phyloP scores from a whole-genome alignment of 2,113 vertebrate genomes.

The Bothrops jararaca region DNA sequence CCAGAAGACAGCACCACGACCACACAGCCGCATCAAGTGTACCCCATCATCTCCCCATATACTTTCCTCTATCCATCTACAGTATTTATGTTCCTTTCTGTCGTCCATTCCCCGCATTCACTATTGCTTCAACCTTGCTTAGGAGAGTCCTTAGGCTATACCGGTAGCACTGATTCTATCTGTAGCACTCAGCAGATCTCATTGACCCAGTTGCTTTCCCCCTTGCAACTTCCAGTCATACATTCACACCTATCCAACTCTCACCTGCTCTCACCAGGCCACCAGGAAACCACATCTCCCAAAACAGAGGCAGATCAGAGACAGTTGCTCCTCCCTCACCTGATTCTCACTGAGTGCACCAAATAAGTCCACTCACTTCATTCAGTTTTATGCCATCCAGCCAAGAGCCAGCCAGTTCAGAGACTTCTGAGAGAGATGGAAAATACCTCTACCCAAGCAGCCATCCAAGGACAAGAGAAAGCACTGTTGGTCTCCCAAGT shows the following conservation, averaged over 20 bases:
- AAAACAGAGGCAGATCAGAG: neutral
- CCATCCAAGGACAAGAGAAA: neutral
- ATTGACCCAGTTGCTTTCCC: neutral
- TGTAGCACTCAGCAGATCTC: neutral
- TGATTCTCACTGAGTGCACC: neutral
- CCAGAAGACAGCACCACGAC: neutral
- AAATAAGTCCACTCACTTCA: neutral
- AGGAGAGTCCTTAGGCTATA: neutral
- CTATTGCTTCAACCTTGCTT: neutral
- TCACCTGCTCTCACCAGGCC: neutral
- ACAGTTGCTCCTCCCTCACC: neutral
- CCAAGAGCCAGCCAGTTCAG: neutral
- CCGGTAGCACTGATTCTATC: neutral
- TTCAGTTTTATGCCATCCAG: neutral
- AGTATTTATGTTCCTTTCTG: neutral
- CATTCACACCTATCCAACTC: neutral
- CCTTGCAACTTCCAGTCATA: neutral
- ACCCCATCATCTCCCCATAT: neutral
- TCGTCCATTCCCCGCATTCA: neutral
- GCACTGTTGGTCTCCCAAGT: neutral
- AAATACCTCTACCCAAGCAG: neutral
- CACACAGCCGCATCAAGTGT: neutral
- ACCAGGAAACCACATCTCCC: neutral
- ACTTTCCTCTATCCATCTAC: neutral
- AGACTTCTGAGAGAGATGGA: neutral